Base-by-base conservation (phyloP, 2,113 vertebrate species). In the Oenanthe oenanthe region DNA sequence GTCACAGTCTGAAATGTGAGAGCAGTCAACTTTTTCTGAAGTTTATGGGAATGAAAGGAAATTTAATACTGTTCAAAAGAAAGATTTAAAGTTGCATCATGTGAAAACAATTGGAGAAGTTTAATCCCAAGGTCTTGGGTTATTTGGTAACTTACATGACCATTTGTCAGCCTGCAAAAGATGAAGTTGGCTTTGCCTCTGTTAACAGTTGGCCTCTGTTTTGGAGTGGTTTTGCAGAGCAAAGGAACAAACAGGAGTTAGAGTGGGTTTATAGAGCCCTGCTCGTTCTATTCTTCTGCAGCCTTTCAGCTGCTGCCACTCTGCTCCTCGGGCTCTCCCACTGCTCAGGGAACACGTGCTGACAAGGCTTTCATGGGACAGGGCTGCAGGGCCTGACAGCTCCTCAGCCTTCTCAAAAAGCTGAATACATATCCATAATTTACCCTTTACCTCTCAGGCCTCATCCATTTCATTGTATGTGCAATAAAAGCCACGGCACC, bases 1-100 rank as follows among this genome's bases (percentile, higher is more conserved):
- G 97, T 97, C 97, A 95, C 85, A 80, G 91, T 95, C 93, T 98
- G 98, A 98, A 98, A 98, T 93, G 96, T 97, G 96, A 98, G 98
- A 96, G 84, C 97, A 91, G 92, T 71, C 80, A 85, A 94, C 93
- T 82, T 96, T 89, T 97, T 97, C 96, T 95, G 94, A 96, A 96
- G 95, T 96, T 97, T 94, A 97, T 96, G 96, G 97, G 96, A 98
- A 97, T 92, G 88, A 90, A 93, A 97, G 93, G 97, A 98, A 98
- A 98, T 93, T 79, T 80, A 94, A 97, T 89, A 92, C 92, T 25
- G 81, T 63, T 97, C 94, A 93, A 93, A 94, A 96, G 96, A 60
- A 89, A 87, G 92, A 94, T 92, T 94, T 94, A 89, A 82, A 85
- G 90, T 96, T 95, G 96, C 97, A 94, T 97, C 96, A 95, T 97